A percentile compares a stretch with the other conserved stretches of the same genome.
These are phyloP conservation scores for Crypturellus undulatus DNA, from an alignment of 2,113 vertebrate genomes.

Conservation along the genomic window DNA sequence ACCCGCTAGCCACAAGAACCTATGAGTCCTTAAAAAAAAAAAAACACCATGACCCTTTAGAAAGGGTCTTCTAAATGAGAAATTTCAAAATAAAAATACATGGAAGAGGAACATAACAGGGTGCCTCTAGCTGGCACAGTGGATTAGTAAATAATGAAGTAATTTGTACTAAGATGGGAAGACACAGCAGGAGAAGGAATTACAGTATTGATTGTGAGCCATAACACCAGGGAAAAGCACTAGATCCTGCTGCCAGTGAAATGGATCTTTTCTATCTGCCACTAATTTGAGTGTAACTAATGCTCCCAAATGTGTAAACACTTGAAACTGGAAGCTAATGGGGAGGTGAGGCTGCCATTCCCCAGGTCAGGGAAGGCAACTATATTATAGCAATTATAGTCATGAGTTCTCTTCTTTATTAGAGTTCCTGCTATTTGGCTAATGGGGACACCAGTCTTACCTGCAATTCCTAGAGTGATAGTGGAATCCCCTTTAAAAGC, in stretches of 20 bases:
- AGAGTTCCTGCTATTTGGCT: neutral
- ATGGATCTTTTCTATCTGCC: neutral
- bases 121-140: neutral
- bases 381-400: neutral
- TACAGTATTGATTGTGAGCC: neutral
- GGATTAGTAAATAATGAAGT: neutral
- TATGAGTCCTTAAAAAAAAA: neutral
- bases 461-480: neutral
- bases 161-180: neutral
- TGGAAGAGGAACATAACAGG: neutral
- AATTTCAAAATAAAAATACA: neutral
- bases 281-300: neutral
- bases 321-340: neutral
- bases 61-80: neutral
- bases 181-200: neutral
- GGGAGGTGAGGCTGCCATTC: neutral
- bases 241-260: neutral
- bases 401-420: neutral
- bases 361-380: neutral
- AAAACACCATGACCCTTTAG: too few relatives aligned
- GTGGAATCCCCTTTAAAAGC: neutral
- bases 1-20: neutral
- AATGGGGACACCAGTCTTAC: neutral
- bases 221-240: neutral
- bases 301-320: neutral